phyloP scores from a whole-genome alignment of 2,797 vertebrate species.

The Neosalanx taihuensis region DNA sequence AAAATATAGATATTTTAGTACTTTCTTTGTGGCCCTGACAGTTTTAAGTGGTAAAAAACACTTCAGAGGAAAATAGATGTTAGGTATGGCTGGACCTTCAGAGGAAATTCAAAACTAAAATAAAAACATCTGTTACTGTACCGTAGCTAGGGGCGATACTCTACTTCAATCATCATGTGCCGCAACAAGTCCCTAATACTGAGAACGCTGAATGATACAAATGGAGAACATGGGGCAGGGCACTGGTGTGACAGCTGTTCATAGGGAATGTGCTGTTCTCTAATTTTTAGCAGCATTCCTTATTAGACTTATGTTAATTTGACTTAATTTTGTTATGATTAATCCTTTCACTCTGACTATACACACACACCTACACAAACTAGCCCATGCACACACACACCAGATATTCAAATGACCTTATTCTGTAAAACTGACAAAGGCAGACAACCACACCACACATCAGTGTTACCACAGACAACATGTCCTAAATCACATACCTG shows the following conservation, averaged over 20 bases:
- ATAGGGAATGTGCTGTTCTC: background rate
- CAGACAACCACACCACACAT: background rate
- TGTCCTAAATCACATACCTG: constrained; percentile 72
- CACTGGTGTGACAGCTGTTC: background rate
- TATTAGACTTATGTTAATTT: background rate
- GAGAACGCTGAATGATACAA: background rate
- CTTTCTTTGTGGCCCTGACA: background rate
- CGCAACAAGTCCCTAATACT: background rate
- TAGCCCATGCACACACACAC: background rate
- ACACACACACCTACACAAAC: constrained; percentile 1
- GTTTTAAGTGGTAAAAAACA: background rate
- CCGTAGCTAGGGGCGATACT: too few species aligned
- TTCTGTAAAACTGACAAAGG: too few species aligned
- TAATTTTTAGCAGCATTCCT: background rate
- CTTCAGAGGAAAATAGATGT: background rate
- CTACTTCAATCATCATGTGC: too few species aligned
- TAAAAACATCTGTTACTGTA: too few species aligned
- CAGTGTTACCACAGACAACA: background rate
- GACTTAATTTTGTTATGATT: background rate
- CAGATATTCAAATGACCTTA: too few species aligned
- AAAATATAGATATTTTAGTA: background rate
- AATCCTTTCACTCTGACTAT: background rate
- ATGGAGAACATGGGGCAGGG: background rate
- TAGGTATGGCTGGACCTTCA: background rate
- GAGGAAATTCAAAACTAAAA: too few species aligned